Evolutionary conservation across 2,113 vertebrate species (phyloP).

Genomic region (Psilopogon haemacephalus): DNA sequence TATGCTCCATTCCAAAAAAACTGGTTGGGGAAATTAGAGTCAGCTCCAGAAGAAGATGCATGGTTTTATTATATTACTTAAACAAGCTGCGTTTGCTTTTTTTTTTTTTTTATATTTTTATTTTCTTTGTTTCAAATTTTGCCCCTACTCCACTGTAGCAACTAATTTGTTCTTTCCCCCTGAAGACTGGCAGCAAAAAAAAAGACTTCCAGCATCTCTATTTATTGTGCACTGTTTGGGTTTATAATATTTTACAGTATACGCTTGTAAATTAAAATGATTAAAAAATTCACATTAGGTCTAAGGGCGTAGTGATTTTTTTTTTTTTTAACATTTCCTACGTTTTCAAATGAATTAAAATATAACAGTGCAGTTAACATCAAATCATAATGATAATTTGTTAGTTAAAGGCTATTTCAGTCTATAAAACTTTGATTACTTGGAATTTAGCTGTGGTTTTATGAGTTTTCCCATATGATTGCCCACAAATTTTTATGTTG

Average conservation of each 20-base stretch:
- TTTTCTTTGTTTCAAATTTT: constrained; percentile 42
- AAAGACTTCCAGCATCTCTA: constrained; percentile 47
- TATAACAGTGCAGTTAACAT: constrained; percentile 93
- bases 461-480: constrained; percentile 93
- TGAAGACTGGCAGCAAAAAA: constrained; percentile 52
- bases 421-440: constrained; percentile 99
- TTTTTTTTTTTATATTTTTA: background rate
- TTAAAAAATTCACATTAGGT: constrained; percentile 68
- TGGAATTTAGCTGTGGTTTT: constrained; percentile 94
- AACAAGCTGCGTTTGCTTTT: background rate
- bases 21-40: constrained; percentile 32
- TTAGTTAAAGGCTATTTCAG: constrained; percentile 96
- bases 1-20: constrained; percentile 15
- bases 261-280: constrained; percentile 72
- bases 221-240: constrained; percentile 57
- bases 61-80: constrained; percentile 29
- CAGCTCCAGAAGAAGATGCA: background rate
- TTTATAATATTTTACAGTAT: constrained; percentile 58
- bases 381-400: constrained; percentile 98
- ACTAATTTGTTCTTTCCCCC: constrained; percentile 40
- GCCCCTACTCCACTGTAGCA: constrained; percentile 3
- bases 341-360: constrained; percentile 86
- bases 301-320: constrained; percentile 66
- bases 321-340: constrained; percentile 64
- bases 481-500: constrained; percentile 95